Conservation (phyloP, 2,888 invertebrate genomes). For the Pachycephus smyrnensis region DNA sequence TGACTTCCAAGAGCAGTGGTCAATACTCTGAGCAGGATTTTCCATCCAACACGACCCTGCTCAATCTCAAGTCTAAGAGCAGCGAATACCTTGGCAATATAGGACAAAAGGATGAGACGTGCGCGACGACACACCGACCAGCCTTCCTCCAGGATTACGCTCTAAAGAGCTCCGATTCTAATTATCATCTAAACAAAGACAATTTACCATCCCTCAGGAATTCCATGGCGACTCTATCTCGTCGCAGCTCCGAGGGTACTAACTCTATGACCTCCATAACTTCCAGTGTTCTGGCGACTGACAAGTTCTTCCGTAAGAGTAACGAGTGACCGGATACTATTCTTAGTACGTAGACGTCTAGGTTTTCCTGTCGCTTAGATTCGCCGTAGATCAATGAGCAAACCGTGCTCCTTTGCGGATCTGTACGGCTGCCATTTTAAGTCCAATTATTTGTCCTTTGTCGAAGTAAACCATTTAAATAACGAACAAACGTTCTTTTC, state of each 20-base stretch:
- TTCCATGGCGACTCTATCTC: conserved; percentile 38
- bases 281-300: conserved; percentile 38
- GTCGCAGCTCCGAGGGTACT: conserved; percentile 47
- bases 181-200: conserved; percentile 33
- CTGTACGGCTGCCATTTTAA: conserved; percentile 7
- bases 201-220: conserved; percentile 23
- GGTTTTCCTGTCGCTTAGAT: conserved; percentile 10
- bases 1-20: conserved; percentile 38
- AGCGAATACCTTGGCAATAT: conserved; percentile 42
- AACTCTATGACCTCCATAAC: conserved; percentile 38
- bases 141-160: conserved; percentile 21
- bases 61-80: conserved; percentile 43
- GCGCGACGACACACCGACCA: conserved; percentile 7
- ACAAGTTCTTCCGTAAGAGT: conserved; percentile 43
- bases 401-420: conserved; percentile 9
- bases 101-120: conserved; percentile 29
- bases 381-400: background rate
- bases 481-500: conserved; percentile 26
- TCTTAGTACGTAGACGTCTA: background rate
- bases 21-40: conserved; percentile 43
- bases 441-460: background rate
- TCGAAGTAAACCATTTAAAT: background rate
- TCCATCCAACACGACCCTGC: conserved; percentile 37
- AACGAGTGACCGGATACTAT: conserved; percentile 11
- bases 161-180: conserved; percentile 29